These are phyloP conservation scores for Antheraea pernyi DNA, from an alignment of 1,140 invertebrate species.

Conservation along the genomic window DNA sequence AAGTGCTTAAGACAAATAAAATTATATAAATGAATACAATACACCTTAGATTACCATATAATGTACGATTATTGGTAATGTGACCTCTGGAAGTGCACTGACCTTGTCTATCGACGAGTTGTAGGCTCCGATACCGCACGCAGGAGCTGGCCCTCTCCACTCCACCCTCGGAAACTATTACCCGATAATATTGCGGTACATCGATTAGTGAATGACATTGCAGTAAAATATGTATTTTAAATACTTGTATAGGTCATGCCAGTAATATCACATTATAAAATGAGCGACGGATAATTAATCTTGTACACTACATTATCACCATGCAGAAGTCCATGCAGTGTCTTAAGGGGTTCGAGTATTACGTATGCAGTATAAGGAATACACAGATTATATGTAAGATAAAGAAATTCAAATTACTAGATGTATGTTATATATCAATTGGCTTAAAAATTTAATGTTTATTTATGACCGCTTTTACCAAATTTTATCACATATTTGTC, in stretches of 20 bases:
- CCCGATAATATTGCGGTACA: not conserved
- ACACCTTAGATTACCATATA: not conserved
- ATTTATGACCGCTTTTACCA: too few relatives aligned
- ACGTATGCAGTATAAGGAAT: too few relatives aligned
- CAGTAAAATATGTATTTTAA: conserved; percentile 10
- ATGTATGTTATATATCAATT: too few relatives aligned
- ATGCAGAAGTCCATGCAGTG: too few relatives aligned
- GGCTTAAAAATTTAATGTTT: too few relatives aligned
- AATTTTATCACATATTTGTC: too few relatives aligned
- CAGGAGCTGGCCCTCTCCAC: conserved; percentile 16
- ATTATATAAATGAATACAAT: not conserved
- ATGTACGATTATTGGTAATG: not conserved
- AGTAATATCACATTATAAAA: not conserved
- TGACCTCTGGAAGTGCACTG: conserved; percentile 14
- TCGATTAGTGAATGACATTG: not conserved
- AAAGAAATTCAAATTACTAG: too few relatives aligned
- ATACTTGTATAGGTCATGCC: not conserved
- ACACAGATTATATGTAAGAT: too few relatives aligned
- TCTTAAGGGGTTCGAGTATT: too few relatives aligned
- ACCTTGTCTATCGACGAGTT: conserved; percentile 34
- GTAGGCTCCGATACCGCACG: conserved; percentile 32
- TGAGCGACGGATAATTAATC: too few relatives aligned
- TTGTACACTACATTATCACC: too few relatives aligned
- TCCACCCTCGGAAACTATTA: conserved; percentile 16
- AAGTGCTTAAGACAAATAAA: too few relatives aligned